Conservation (phyloP, 2,797 vertebrate genomes). For the Chloroceryle amazona region DNA sequence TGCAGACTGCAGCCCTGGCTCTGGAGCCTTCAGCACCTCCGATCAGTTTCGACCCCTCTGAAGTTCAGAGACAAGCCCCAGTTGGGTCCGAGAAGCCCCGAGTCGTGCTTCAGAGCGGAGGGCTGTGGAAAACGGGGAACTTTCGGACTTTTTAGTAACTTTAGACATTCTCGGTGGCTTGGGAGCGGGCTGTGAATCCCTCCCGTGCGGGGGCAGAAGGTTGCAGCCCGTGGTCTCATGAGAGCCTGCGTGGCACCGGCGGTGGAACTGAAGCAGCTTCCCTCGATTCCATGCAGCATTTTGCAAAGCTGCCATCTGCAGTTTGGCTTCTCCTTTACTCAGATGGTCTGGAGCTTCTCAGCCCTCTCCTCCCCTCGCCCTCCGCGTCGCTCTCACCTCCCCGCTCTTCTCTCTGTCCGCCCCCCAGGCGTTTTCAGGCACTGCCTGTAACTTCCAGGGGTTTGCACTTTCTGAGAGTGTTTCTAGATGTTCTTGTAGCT, state of each 20-base stretch:
- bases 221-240: accelerated
- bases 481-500: neutral
- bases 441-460: too few relatives aligned
- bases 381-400: too few relatives aligned
- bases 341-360: neutral
- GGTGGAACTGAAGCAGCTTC: neutral
- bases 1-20: accelerated
- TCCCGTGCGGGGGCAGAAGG: accelerated
- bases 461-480: neutral
- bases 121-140: accelerated
- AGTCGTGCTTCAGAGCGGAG: accelerated
- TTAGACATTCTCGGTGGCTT: neutral
- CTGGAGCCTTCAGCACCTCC: neutral
- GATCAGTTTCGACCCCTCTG: neutral
- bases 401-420: neutral
- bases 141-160: neutral
- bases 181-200: neutral
- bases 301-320: accelerated
- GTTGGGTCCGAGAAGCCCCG: neutral
- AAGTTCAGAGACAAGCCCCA: neutral
- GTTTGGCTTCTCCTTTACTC: accelerated
- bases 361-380: neutral
- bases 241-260: neutral
- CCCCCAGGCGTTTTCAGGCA: accelerated
- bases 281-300: too few relatives aligned